phyloP scores from a whole-genome alignment of 2,113 vertebrate genomes.

The Carettochelys insculpta region DNA sequence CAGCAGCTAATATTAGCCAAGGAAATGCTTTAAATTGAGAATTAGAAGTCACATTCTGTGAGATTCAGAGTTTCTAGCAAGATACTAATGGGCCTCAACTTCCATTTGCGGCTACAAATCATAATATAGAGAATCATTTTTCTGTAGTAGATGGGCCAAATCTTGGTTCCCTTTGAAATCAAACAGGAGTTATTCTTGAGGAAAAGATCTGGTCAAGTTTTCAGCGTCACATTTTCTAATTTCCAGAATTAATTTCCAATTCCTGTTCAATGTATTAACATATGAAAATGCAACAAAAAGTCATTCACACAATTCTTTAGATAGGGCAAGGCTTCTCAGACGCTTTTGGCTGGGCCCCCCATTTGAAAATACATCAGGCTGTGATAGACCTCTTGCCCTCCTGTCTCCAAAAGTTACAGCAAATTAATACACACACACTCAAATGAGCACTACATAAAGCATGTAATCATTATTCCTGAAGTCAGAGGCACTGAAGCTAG shows the following conservation, averaged over 20 bases:
- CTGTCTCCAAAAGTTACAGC: too few relatives aligned
- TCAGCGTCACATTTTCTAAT: neutral
- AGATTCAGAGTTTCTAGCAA: neutral
- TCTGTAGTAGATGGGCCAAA: neutral
- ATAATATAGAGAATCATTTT: neutral
- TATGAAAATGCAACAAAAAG: neutral
- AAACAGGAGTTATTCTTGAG: neutral
- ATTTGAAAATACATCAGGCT: too few relatives aligned
- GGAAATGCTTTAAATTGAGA: neutral
- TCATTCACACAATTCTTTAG: neutral
- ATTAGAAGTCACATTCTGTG: slow-evolving; percentile 17
- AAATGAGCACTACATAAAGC: too few relatives aligned
- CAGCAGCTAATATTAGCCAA: slow-evolving; percentile 11
- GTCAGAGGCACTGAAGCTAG: too few relatives aligned
- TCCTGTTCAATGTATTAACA: neutral
- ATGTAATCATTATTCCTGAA: too few relatives aligned
- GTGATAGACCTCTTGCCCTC: too few relatives aligned
- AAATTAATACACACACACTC: too few relatives aligned
- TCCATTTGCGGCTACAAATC: neutral
- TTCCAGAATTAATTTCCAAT: neutral
- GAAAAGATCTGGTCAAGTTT: neutral
- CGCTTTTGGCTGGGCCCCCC: neutral
- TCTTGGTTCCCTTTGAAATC: neutral
- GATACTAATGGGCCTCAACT: neutral
- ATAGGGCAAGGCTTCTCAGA: neutral